Evolutionary conservation across 2,797 vertebrate genomes (phyloP).

Genomic region (Channa striata): DNA sequence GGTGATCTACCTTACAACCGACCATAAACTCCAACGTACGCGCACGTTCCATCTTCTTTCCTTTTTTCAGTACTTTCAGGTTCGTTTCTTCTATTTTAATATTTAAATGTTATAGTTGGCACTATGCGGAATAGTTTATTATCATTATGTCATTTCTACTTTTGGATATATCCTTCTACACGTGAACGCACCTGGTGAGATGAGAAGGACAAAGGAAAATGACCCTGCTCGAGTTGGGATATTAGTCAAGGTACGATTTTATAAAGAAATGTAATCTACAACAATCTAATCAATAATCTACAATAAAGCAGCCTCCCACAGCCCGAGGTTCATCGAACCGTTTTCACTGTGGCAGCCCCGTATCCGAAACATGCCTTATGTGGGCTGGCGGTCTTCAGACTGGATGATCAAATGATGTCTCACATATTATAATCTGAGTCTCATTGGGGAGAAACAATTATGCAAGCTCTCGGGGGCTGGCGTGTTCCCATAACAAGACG

Average conservation of each 20-base stretch:
- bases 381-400: background rate
- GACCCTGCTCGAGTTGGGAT: too few relatives aligned
- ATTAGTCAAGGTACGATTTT: background rate
- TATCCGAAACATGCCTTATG: too few relatives aligned
- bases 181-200: too few relatives aligned
- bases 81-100: background rate
- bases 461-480: conserved; percentile 10
- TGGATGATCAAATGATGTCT: conserved; percentile 6
- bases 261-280: background rate
- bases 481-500: conserved; percentile 37
- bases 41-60: background rate
- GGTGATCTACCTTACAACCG: background rate
- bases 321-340: too few relatives aligned
- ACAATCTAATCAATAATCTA: too few relatives aligned
- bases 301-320: too few relatives aligned
- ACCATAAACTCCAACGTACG: background rate
- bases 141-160: too few relatives aligned
- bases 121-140: too few relatives aligned
- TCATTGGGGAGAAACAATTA: background rate
- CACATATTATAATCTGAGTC: background rate
- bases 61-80: background rate
- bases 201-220: too few relatives aligned
- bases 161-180: too few relatives aligned
- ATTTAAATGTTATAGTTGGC: background rate
- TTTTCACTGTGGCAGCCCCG: too few relatives aligned